A percentile compares a stretch with the other conserved stretches of the same genome.
Conservation (phyloP, 2,888 invertebrate genomes). For the Nemoura dubitans region DNA sequence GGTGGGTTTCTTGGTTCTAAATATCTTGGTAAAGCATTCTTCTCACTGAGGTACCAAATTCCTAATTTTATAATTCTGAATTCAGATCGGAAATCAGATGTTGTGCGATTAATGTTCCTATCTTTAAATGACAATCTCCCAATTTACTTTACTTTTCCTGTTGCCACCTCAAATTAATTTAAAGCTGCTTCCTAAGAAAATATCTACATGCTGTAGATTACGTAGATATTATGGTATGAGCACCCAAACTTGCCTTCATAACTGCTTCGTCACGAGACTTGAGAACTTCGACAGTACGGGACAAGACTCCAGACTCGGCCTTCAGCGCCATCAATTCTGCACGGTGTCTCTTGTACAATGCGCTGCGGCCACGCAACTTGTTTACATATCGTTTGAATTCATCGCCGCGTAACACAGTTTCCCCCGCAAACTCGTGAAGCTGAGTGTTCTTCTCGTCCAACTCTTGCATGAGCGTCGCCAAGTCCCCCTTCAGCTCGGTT, state of each 20-base stretch:
- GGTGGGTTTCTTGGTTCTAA: no score
- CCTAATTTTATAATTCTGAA: no score
- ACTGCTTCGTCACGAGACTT: slow-evolving; percentile 62
- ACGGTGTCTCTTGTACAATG: slow-evolving; percentile 81
- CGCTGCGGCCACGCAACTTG: slow-evolving; percentile 80
- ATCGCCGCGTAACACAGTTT: slow-evolving; percentile 78
- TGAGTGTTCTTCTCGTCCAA: slow-evolving; percentile 64
- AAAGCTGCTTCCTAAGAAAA: no score
- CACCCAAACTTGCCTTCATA: slow-evolving; percentile 61
- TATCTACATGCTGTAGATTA: no score
- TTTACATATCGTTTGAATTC: slow-evolving; percentile 87
- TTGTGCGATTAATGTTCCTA: no score
- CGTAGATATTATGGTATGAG: no score
- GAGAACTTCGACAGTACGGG: slow-evolving; percentile 79
- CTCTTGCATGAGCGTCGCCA: slow-evolving; percentile 69
- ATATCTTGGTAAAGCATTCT: no score
- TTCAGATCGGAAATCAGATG: no score
- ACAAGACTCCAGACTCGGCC: slow-evolving; percentile 79
- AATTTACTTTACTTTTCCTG: no score
- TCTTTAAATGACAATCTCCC: no score
- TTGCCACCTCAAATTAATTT: no score
- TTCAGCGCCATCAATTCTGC: slow-evolving; percentile 78
- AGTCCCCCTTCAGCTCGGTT: slow-evolving; percentile 71
- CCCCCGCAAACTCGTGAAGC: slow-evolving; percentile 64
- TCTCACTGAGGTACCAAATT: no score